Evolutionary conservation across 2,888 invertebrate genomes (phyloP), one percentile per base, ranked within the genome.

Genomic region (Orthosia incerta): DNA sequence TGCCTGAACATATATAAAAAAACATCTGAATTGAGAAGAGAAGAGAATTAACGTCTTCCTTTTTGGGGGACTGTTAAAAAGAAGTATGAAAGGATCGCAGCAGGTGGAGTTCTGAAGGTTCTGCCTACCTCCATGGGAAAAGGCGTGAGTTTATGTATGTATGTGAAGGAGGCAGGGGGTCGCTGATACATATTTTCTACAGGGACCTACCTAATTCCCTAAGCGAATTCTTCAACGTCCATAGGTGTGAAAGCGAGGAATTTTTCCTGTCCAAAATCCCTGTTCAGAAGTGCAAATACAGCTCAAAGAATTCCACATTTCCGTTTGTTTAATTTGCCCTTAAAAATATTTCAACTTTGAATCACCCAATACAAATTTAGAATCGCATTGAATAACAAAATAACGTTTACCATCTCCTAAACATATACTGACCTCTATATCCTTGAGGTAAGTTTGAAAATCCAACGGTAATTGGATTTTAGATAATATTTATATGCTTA

Each of bases 271-370:
- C 59, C 7, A 7, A 59, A 45, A 50, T 0, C 46, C 3, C 46
- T 4, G 7, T n/a, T 16, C 2, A 0, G 2, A 46, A 53, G 57
- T 20, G 23, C 46, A 1, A 74, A 61, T 15, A 64, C 9, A 1
- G 9, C 3, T 0, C 0, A 2, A 79, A 65, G 62, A 71, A 71
- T 53, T 55, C 18, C 53, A 45, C 48, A 74, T 57, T 71, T 83
- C 84, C 81, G 83, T 83, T 56, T 39, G 2, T n/a, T 59, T 45
- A 59, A 76, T 71, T 63, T 66, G 23, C n/a, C 65, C 45, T 68
- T 51, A 53, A 73, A 61, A 86, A 86, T 85, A 82, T 60, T 75
- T 75, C 13, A 72, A 65, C 60, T 75, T 85, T 86, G 86, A 86
- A 84, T 85, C 86, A 85, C 59, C 71, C 55, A 64, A 77, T 66